A percentile compares a stretch with the other conserved stretches of the same genome.
Conservation (phyloP, 2,113 vertebrate species). For the Hyaena hyaena region DNA sequence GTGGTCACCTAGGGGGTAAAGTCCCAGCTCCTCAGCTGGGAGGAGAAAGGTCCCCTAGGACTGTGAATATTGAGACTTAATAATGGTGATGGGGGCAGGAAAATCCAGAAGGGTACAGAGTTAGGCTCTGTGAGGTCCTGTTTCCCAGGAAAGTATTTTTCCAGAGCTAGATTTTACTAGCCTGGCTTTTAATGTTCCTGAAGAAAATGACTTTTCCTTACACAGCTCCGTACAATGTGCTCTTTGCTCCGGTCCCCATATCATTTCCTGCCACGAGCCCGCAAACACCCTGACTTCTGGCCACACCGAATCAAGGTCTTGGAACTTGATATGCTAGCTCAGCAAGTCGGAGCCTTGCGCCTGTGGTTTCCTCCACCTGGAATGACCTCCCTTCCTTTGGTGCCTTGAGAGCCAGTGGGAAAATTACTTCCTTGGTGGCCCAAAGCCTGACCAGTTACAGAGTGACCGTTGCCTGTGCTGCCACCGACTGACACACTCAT, state of each 20-base stretch:
- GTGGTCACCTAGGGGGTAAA: background rate
- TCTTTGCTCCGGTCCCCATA: background rate
- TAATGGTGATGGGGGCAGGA: background rate
- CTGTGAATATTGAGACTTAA: background rate
- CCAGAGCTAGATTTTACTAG: background rate
- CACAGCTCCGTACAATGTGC: background rate
- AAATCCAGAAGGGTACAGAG: background rate
- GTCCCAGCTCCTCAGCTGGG: background rate
- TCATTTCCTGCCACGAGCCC: background rate
- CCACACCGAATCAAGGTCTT: background rate
- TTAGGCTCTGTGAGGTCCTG: background rate
- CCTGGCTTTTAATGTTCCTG: conserved; percentile 4
- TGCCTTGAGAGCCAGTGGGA: background rate
- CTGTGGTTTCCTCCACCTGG: conserved; percentile 40
- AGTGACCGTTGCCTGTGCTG: background rate
- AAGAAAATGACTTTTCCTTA: background rate
- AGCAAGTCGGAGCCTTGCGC: background rate
- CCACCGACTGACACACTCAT: too few species aligned
- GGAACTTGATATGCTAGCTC: background rate
- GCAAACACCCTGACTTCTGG: background rate
- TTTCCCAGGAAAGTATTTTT: background rate
- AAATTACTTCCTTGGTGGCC: background rate
- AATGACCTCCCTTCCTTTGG: conserved; percentile 26
- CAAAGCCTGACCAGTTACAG: background rate
- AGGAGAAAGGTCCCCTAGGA: background rate